phyloP scores from a whole-genome alignment of 2,113 vertebrate genomes.

The Ageneiosus marmoratus region DNA sequence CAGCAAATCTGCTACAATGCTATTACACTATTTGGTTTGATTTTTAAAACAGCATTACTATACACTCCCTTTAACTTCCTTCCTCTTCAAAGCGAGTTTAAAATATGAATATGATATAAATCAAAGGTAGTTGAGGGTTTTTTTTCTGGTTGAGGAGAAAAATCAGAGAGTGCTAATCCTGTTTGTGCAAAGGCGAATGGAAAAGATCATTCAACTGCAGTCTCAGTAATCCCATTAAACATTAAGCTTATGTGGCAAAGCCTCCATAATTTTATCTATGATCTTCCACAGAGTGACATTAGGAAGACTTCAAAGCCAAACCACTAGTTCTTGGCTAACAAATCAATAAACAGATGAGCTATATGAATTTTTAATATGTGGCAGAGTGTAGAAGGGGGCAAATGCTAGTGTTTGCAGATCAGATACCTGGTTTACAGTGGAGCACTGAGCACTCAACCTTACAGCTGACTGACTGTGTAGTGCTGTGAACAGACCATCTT shows the following conservation, averaged over 20 bases:
- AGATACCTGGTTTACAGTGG: slow-evolving; percentile 53
- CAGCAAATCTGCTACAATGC: neutral
- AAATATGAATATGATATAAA: slow-evolving; percentile 54
- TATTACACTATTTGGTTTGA: neutral
- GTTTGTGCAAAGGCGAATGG: slow-evolving; percentile 74
- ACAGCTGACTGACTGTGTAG: slow-evolving; percentile 19
- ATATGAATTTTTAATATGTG: slow-evolving; percentile 71
- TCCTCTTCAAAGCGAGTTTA: slow-evolving; percentile 52
- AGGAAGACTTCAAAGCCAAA: slow-evolving; percentile 78
- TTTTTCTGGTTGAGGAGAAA: slow-evolving; percentile 55
- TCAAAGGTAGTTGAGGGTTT: slow-evolving; percentile 67
- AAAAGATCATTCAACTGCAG: slow-evolving; percentile 74
- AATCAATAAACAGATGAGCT: slow-evolving; percentile 74
- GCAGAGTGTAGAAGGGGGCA: slow-evolving; percentile 67
- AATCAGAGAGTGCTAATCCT: slow-evolving; percentile 67
- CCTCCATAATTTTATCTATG: slow-evolving; percentile 77
- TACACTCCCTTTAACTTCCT: neutral
- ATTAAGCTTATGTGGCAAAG: slow-evolving; percentile 78
- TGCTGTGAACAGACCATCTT: neutral
- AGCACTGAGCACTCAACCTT: slow-evolving; percentile 52
- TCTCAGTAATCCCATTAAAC: slow-evolving; percentile 75
- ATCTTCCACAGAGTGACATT: slow-evolving; percentile 76
- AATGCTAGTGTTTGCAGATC: slow-evolving; percentile 62
- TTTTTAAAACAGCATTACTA: neutral
- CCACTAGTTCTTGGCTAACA: slow-evolving; percentile 71